Evolutionary conservation across 2,888 invertebrate genomes (phyloP).

Genomic region (Heliconius hortense): DNA sequence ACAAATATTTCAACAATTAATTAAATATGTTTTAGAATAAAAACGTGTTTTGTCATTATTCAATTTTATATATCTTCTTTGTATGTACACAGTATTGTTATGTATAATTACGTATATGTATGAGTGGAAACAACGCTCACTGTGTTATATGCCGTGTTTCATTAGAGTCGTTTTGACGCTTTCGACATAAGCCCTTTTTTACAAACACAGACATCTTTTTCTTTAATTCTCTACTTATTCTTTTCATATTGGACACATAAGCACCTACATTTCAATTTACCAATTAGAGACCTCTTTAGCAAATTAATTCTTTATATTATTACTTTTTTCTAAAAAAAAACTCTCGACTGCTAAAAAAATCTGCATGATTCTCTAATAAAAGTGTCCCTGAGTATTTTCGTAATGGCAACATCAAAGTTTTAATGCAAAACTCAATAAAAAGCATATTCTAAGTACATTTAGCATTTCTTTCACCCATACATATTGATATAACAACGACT

Average conservation of each 20-base stretch:
- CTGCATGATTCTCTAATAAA: too few relatives aligned
- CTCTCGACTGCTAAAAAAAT: too few relatives aligned
- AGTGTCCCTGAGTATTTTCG: too few relatives aligned
- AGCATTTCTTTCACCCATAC: background rate
- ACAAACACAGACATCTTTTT: background rate
- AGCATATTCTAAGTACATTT: background rate
- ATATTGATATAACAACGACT: background rate
- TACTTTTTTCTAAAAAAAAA: too few relatives aligned
- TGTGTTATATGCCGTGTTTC: background rate
- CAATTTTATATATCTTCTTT: constrained; percentile 18
- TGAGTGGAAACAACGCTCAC: background rate
- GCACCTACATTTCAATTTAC: background rate
- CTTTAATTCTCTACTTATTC: background rate
- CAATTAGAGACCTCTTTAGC: background rate
- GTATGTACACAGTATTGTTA: constrained; percentile 31
- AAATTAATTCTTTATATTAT: too few relatives aligned
- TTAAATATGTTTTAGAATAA: constrained; percentile 3
- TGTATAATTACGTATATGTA: too few relatives aligned
- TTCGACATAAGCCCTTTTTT: too few relatives aligned
- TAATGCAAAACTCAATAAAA: too few relatives aligned
- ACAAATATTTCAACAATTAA: background rate
- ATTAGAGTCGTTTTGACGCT: too few relatives aligned
- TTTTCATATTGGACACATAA: background rate
- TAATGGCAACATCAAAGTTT: too few relatives aligned
- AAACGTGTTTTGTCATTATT: constrained; percentile 24